Base-by-base conservation (phyloP, 2,797 vertebrate genomes). In the Brachyrhaphis roseni region DNA sequence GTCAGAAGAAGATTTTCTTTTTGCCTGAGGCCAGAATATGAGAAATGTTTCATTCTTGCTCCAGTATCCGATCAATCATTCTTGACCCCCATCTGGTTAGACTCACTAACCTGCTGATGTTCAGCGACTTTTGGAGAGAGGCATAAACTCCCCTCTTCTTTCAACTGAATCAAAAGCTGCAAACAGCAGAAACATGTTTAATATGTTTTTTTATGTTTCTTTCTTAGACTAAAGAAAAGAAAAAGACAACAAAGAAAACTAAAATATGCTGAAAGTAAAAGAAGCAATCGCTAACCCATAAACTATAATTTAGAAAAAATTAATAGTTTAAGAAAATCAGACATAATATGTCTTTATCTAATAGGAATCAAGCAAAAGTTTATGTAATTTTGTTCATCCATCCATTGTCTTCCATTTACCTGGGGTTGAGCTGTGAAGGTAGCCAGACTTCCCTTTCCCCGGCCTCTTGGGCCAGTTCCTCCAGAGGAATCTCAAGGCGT, bases 1-100 rank as follows among this genome's bases (percentile, higher is more conserved):
- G 72, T 23, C 72, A 73, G 47, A 36, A 36, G 28, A 51, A 51
- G 46, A 51, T 51, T 51, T n/a, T 36, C 11, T 57, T 75, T 57
- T 74, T 75, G 51, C 39, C 36, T 75, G 51, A n/a, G 51, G 73
- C 73, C 39, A 74, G 39, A 46, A 71, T 23, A n/a, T 71, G 68
- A 71, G 41, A 45, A 71, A 71, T 71, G 41, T 8, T 20, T 64
- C 28, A 8, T 18, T 64, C 2, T 34, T 36, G 3, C 62, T 66
- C 8, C 28, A 66, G 41, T 28, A 46, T 26, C 26, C 41, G 5
- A 13, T 45, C 41, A 43, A 71, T 71, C 23, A 13, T 45, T 46
- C 26, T 45, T 10, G 68, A 45, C 26, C 68, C 5, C 41, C 59
- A 62, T 62, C 59, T 46, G 43, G 43, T 43, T 23, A 46, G 68